Conservation (phyloP, 2,797 vertebrate genomes). For the Remorina albescens region DNA sequence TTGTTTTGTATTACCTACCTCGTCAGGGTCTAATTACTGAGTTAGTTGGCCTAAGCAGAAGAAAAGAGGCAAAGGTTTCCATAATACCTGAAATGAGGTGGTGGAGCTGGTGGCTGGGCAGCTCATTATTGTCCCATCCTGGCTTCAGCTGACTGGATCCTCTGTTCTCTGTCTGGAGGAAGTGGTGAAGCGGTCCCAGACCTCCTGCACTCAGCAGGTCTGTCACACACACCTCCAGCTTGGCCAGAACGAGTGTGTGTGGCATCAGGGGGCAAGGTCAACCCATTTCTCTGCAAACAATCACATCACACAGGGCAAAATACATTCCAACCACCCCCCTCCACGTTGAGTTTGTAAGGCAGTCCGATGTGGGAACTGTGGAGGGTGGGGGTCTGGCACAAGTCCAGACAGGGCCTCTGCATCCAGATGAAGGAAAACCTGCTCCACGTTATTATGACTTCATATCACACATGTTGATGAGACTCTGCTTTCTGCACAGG, state of each 20-base stretch:
- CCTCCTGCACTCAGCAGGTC: conserved; percentile 82
- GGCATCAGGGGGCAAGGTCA: conserved; percentile 83
- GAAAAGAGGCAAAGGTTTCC: conserved; percentile 52
- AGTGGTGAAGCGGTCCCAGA: conserved; percentile 84
- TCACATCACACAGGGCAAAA: conserved; percentile 86
- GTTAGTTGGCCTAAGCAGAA: conserved; percentile 18
- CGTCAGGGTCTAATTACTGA: neutral
- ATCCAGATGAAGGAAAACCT: conserved; percentile 77
- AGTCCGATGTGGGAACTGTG: conserved; percentile 78
- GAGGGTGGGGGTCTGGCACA: conserved; percentile 62
- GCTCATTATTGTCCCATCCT: conserved; percentile 81
- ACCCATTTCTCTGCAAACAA: conserved; percentile 85
- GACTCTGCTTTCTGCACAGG: conserved; percentile 37
- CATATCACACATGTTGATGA: conserved; percentile 65
- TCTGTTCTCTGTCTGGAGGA: conserved; percentile 83
- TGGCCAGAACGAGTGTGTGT: conserved; percentile 67
- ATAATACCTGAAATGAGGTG: conserved; percentile 76
- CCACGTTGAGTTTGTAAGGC: conserved; percentile 72
- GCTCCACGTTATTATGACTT: conserved; percentile 75
- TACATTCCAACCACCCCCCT: conserved; percentile 79
- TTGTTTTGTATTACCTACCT: conserved; percentile 11
- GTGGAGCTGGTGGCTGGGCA: conserved; percentile 55
- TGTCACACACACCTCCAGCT: conserved; percentile 82
- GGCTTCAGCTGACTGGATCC: conserved; percentile 78
- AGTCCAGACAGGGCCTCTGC: conserved; percentile 67